Evolutionary conservation across 2,888 invertebrate species (phyloP).

Genomic region (Nephrotoma appendiculata): DNA sequence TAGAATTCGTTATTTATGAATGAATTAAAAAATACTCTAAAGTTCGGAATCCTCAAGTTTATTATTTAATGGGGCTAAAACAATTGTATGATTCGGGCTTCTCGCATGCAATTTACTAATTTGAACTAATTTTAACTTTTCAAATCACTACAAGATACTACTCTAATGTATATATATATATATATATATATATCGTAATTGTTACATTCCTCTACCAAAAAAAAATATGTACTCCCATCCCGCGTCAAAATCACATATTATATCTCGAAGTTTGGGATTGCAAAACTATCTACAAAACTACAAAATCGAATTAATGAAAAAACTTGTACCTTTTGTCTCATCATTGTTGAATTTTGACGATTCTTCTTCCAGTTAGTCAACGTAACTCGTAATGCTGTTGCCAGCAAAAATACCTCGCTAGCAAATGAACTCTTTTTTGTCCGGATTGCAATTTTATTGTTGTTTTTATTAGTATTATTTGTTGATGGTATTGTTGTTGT

Average conservation of each 20-base stretch:
- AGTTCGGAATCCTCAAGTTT: no score
- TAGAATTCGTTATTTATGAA: no score
- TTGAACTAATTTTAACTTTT: no score
- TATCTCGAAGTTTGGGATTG: background rate
- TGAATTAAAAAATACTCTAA: no score
- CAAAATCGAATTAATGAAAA: background rate
- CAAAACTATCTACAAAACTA: background rate
- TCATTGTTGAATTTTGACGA: background rate
- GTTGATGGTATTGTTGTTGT: background rate
- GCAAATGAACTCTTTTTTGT: constrained; percentile 1
- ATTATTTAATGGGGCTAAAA: no score
- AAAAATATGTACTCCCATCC: background rate
- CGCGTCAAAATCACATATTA: background rate
- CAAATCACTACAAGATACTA: no score
- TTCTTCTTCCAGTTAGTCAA: background rate
- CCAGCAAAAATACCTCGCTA: background rate
- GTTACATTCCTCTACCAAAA: no score
- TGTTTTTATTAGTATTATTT: background rate
- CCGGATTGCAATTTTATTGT: background rate
- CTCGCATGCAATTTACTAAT: no score
- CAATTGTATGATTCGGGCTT: no score
- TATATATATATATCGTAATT: no score
- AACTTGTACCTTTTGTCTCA: background rate
- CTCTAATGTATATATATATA: no score
- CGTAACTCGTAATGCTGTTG: background rate